A percentile compares a stretch with the other conserved stretches of the same genome.
Evolutionary conservation across 2,888 invertebrate species (phyloP).

Genomic region (Macrophya annulata): DNA sequence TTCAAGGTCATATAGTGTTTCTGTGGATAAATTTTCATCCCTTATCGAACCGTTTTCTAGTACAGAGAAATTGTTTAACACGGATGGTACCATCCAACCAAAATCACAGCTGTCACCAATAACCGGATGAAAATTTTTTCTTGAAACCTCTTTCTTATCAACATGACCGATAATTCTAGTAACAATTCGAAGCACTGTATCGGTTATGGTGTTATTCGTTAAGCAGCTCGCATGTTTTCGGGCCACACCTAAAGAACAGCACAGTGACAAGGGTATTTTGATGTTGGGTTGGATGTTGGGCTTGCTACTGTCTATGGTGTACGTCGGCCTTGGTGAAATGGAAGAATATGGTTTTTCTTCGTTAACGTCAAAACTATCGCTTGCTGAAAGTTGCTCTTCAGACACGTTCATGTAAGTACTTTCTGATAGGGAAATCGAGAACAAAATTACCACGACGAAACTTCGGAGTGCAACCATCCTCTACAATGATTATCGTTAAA

Average conservation of each 20-base stretch:
- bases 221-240: neutral
- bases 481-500: neutral
- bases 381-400: neutral
- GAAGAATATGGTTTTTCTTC: neutral
- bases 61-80: neutral
- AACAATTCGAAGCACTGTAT: neutral
- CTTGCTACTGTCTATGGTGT: no score
- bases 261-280: neutral
- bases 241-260: conserved; percentile 6
- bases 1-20: neutral
- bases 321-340: neutral
- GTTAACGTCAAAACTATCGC: neutral
- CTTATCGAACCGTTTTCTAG: neutral
- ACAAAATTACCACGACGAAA: conserved; percentile 64
- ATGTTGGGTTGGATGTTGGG: no score
- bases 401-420: neutral
- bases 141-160: neutral
- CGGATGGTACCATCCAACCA: conserved; percentile 13
- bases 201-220: neutral
- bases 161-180: neutral
- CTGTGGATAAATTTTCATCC: neutral
- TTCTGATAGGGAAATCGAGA: neutral
- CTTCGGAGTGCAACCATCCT: neutral
- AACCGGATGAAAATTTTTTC: neutral
- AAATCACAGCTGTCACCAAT: neutral